phyloP scores from a whole-genome alignment of 1,140 invertebrate genomes.

The Drosophila ironensis region DNA sequence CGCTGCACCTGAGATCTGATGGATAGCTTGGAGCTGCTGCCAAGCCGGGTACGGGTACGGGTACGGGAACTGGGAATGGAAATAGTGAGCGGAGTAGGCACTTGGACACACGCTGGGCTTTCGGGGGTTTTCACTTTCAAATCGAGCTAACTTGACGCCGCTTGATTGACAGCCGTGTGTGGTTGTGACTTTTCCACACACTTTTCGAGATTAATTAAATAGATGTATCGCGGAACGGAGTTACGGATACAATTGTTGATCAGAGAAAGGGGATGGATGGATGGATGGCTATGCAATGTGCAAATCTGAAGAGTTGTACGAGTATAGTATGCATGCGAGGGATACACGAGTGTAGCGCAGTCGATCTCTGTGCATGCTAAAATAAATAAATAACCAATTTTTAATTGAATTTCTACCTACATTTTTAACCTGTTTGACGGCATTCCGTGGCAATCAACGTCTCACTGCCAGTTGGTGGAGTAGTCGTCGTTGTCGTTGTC shows the following conservation, averaged over 20 bases:
- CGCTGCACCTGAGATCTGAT: constrained; percentile 22
- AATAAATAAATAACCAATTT: constrained; percentile 82
- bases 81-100: neutral
- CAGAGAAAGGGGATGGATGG: neutral
- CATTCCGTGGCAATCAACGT: constrained; percentile 81
- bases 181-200: constrained; percentile 55
- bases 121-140: constrained; percentile 68
- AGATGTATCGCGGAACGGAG: constrained; percentile 32
- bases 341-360: constrained; percentile 5
- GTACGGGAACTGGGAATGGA: too few species aligned
- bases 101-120: constrained; percentile 33
- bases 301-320: too few species aligned
- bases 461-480: constrained; percentile 63
- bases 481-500: constrained; percentile 50
- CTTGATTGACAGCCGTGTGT: constrained; percentile 64
- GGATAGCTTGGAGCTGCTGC: neutral
- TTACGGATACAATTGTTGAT: too few species aligned
- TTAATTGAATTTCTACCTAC: constrained; percentile 82
- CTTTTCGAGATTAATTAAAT: constrained; percentile 66
- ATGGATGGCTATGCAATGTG: too few species aligned
- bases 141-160: constrained; percentile 49
- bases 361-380: constrained; percentile 73
- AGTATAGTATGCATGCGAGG: too few species aligned
- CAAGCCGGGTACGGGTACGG: too few species aligned
- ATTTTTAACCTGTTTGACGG: constrained; percentile 81